phyloP scores from a whole-genome alignment of 2,888 invertebrate genomes.

The Matsumyia berberina region DNA sequence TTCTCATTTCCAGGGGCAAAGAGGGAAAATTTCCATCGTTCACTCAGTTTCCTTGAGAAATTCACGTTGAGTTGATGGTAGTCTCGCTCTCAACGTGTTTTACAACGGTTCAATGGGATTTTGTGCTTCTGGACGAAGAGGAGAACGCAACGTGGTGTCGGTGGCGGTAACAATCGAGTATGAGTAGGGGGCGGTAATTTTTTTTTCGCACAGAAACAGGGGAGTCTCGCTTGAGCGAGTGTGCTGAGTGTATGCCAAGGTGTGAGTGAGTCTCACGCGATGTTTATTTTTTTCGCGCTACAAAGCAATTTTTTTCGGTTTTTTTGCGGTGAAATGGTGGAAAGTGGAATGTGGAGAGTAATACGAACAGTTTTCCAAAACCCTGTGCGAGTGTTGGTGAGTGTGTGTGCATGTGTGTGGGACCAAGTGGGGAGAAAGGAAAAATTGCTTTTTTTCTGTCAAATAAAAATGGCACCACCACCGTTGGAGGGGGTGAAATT shows the following conservation, averaged over 20 bases:
- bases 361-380: constrained; percentile 43
- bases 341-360: constrained; percentile 64
- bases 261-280: constrained; percentile 72
- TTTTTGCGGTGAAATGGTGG: constrained; percentile 67
- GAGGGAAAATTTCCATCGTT: constrained; percentile 52
- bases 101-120: constrained; percentile 42
- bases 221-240: constrained; percentile 68
- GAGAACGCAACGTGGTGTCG: neutral
- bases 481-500: constrained; percentile 67
- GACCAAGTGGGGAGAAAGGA: constrained; percentile 30
- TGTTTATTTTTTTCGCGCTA: constrained; percentile 50
- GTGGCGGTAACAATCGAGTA: constrained; percentile 33
- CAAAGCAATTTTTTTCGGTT: constrained; percentile 26
- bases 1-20: constrained; percentile 53
- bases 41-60: constrained; percentile 72
- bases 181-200: constrained; percentile 66
- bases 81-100: constrained; percentile 40
- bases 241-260: constrained; percentile 47
- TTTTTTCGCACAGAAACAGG: constrained; percentile 58
- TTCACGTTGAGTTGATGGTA: constrained; percentile 47
- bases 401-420: constrained; percentile 16
- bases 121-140: constrained; percentile 15
- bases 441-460: constrained; percentile 44
- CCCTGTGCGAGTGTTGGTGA: neutral
- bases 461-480: constrained; percentile 74